A percentile compares a stretch with the other conserved stretches of the same genome.
Evolutionary conservation across 2,797 vertebrate genomes (phyloP).

Genomic region (Rhabdomys pumilio): DNA sequence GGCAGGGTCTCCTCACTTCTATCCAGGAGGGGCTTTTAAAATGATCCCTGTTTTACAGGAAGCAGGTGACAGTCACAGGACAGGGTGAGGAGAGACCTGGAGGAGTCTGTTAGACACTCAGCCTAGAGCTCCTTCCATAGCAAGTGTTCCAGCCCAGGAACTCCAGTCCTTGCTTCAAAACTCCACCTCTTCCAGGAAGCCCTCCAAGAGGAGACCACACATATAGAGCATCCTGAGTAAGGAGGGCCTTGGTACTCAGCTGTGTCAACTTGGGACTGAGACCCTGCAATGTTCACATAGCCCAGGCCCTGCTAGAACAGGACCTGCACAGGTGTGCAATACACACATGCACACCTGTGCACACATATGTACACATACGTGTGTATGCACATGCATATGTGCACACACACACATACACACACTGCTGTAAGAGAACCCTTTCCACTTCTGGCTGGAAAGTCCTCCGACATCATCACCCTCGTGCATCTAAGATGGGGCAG

Average conservation of each 20-base stretch:
- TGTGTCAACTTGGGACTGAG: background rate
- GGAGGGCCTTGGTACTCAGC: background rate
- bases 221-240: background rate
- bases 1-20: rapidly evolving
- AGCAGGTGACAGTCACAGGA: background rate
- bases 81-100: background rate
- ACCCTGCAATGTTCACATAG: background rate
- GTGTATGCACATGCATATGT: background rate
- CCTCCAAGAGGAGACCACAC: background rate
- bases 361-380: too few species aligned
- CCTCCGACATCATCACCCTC: background rate
- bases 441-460: background rate
- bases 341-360: too few species aligned
- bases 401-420: background rate
- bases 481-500: background rate
- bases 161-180: too few species aligned
- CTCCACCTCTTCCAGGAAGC: slow-evolving; percentile 10
- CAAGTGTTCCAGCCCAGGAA: background rate
- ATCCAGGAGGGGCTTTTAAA: background rate
- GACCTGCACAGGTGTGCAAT: background rate
- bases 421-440: background rate
- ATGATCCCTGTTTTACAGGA: background rate
- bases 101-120: background rate
- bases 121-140: rapidly evolving
- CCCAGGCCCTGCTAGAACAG: background rate